These are phyloP conservation scores for Bombus sylvicola DNA, from an alignment of 1,140 invertebrate genomes.

Conservation along the genomic window DNA sequence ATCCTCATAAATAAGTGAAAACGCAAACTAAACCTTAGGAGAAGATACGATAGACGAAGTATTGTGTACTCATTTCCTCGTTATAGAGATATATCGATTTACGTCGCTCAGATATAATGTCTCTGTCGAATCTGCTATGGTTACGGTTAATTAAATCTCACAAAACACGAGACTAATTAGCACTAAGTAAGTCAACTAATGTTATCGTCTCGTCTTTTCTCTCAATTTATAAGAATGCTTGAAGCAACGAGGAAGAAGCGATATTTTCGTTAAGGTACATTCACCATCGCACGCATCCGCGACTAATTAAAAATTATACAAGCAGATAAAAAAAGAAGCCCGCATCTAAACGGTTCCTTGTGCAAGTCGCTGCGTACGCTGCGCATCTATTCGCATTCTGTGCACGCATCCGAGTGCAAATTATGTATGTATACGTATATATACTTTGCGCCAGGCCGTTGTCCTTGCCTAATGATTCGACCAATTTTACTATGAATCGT, in stretches of 20 bases:
- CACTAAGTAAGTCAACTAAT: neutral
- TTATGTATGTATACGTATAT: too few relatives aligned
- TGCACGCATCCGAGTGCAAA: conserved; percentile 1
- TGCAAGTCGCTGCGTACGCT: neutral
- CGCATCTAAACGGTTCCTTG: conserved; percentile 18
- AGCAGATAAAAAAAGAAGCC: neutral
- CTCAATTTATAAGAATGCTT: neutral
- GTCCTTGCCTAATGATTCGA: neutral
- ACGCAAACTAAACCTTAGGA: neutral
- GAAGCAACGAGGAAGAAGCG: neutral
- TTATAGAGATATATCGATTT: neutral
- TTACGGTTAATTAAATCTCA: conserved; percentile 13
- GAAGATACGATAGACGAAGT: neutral
- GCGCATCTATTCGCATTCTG: conserved; percentile 10
- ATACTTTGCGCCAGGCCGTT: conserved; percentile 7
- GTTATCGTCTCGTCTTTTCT: neutral
- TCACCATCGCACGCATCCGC: conserved; percentile 25
- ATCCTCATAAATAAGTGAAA: conserved; percentile 18
- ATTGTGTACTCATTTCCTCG: neutral
- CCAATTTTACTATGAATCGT: too few relatives aligned
- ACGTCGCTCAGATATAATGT: neutral
- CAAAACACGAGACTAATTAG: neutral
- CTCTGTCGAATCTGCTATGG: neutral
- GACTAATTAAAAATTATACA: conserved; percentile 30
- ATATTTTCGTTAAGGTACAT: conserved; percentile 31